phyloP scores from a whole-genome alignment of 2,888 invertebrate genomes.

The Prenolepis imparis region DNA sequence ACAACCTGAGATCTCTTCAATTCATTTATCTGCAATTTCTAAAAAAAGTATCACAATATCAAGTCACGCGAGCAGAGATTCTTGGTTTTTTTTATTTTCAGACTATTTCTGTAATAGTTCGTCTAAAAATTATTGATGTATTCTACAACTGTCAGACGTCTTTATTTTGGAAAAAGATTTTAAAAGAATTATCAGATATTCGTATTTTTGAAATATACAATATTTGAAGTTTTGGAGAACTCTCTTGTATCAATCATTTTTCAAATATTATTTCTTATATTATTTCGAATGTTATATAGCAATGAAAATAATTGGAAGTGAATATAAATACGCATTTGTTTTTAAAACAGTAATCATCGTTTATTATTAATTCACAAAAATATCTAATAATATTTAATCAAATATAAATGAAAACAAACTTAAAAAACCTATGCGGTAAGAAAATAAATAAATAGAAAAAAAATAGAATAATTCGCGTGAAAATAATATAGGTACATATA shows the following conservation, averaged over 20 bases:
- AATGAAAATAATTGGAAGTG: too few relatives aligned
- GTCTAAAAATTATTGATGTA: not conserved
- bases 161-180: not conserved
- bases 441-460: too few relatives aligned
- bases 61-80: not conserved
- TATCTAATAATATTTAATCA: not conserved
- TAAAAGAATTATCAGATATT: not conserved
- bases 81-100: slow-evolving; percentile 1
- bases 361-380: not conserved
- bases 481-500: too few relatives aligned
- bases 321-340: too few relatives aligned
- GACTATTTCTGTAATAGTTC: not conserved
- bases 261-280: too few relatives aligned
- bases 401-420: not conserved
- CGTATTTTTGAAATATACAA: too few relatives aligned
- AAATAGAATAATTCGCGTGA: too few relatives aligned
- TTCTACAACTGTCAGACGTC: slow-evolving; percentile 2
- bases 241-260: not conserved
- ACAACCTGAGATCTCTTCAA: not conserved
- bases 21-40: slow-evolving; percentile 1
- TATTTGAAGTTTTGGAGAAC: not conserved
- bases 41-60: not conserved
- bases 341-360: too few relatives aligned
- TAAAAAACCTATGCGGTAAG: too few relatives aligned
- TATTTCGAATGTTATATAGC: too few relatives aligned